phyloP scores from a whole-genome alignment of 2,797 vertebrate species.

The Sciaenops ocellatus region DNA sequence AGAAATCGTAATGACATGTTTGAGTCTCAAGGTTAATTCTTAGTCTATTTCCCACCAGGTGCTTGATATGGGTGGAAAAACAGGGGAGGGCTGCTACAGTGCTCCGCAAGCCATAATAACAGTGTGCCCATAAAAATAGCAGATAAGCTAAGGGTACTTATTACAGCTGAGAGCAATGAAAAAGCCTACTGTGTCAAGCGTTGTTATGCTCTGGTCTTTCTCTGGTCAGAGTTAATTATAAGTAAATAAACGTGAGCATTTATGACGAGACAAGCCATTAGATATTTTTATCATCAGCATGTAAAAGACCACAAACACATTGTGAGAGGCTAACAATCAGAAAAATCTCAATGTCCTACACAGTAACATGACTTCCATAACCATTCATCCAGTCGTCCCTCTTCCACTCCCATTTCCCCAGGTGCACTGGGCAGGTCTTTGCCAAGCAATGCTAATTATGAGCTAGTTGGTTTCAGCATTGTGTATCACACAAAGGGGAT shows the following conservation, averaged over 20 bases:
- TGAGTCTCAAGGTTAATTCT: conserved; percentile 66
- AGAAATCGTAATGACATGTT: conserved; percentile 72
- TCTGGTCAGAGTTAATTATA: conserved; percentile 16
- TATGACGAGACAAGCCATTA: not conserved
- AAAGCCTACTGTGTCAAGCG: conserved; percentile 23
- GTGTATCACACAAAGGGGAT: conserved; percentile 65
- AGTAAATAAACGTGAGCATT: conserved; percentile 3
- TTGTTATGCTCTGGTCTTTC: conserved; percentile 9
- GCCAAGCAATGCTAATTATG: conserved; percentile 67
- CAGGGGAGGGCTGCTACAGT: conserved; percentile 54
- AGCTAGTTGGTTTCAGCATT: conserved; percentile 68
- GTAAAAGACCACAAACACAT: conserved; percentile 12
- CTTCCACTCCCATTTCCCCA: conserved; percentile 54
- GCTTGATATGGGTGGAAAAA: conserved; percentile 67
- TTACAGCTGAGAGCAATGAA: conserved; percentile 67
- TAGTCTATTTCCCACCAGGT: conserved; percentile 72
- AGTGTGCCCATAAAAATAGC: conserved; percentile 66
- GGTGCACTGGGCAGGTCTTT: conserved; percentile 59
- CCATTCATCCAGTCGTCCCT: conserved; percentile 32
- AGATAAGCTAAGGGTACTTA: conserved; percentile 73
- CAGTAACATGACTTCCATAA: conserved; percentile 22
- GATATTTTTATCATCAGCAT: conserved; percentile 7
- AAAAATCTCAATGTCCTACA: conserved; percentile 6
- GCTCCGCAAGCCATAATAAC: conserved; percentile 72
- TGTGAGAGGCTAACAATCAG: conserved; percentile 5